A percentile compares a stretch with the other conserved stretches of the same genome.
Conservation (phyloP, 2,888 invertebrate genomes). For the Spodoptera picta region DNA sequence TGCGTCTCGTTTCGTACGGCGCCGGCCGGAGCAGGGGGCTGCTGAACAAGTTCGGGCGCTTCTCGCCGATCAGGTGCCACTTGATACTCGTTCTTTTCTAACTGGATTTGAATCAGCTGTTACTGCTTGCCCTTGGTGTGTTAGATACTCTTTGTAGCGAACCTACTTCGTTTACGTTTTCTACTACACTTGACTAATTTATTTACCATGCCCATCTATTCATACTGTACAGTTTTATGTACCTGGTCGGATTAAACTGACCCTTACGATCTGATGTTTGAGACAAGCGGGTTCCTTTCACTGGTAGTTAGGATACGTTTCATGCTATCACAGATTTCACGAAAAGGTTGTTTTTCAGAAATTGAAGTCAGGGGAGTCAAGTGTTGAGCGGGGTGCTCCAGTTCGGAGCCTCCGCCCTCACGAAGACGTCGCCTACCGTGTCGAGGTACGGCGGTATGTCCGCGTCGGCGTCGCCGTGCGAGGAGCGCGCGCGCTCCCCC, state of each 20-base stretch:
- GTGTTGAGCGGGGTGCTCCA: conserved; percentile 83
- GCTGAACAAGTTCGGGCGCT: conserved; percentile 86
- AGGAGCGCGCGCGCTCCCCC: conserved; percentile 82
- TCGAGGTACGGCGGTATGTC: conserved; percentile 80
- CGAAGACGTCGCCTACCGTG: conserved; percentile 74
- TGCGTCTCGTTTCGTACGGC: conserved; percentile 63
- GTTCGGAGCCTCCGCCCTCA: conserved; percentile 78
- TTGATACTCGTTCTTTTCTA: conserved; percentile 87
- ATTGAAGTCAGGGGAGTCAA: conserved; percentile 66
- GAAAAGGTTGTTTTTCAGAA: conserved; percentile 72
- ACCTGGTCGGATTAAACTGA: neutral
- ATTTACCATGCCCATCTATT: conserved; percentile 4
- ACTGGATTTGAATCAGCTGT: conserved; percentile 87
- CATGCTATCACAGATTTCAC: conserved; percentile 9
- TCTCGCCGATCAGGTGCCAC: conserved; percentile 85
- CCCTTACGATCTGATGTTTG: conserved; percentile 6
- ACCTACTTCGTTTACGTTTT: conserved; percentile 13
- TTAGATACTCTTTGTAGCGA: conserved; percentile 44
- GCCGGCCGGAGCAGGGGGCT: conserved; percentile 73
- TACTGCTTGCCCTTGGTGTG: conserved; percentile 72
- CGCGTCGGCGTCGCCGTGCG: conserved; percentile 82
- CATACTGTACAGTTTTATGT: neutral
- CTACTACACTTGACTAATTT: neutral
- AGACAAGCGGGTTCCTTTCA: conserved; percentile 33
- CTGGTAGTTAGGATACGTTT: conserved; percentile 12